phyloP scores from a whole-genome alignment of 1,140 invertebrate genomes.

The Diorhabda elongata region DNA sequence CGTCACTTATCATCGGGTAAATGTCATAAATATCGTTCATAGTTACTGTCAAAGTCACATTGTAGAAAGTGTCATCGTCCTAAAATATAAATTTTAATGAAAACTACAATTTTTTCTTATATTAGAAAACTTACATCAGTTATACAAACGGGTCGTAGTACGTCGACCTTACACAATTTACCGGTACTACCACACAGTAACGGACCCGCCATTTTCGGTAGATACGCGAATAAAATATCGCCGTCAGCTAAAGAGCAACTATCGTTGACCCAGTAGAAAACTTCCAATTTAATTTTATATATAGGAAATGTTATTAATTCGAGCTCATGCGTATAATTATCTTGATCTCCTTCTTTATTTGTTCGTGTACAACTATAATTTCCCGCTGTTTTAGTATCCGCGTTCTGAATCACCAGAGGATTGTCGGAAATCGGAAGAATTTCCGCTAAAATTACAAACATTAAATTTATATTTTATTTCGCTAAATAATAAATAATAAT shows the following conservation, averaged over 20 bases:
- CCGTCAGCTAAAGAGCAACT: conserved; percentile 27
- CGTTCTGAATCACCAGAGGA: conserved; percentile 33
- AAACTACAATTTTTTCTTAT: background rate
- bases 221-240: conserved; percentile 30
- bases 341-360: conserved; percentile 18
- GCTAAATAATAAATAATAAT: background rate
- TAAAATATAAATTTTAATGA: conserved; percentile 14
- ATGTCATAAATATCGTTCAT: conserved; percentile 33
- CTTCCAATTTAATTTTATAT: conserved; percentile 29
- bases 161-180: conserved; percentile 31
- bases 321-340: conserved; percentile 31
- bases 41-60: conserved; percentile 31
- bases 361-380: conserved; percentile 38
- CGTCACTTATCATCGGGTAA: conserved; percentile 25
- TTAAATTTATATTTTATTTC: background rate
- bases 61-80: conserved; percentile 29
- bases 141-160: conserved; percentile 32
- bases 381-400: conserved; percentile 33
- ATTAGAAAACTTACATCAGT: conserved; percentile 23
- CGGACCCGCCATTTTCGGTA: conserved; percentile 32
- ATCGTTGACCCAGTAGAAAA: conserved; percentile 34
- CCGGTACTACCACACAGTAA: conserved; percentile 28
- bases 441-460: conserved; percentile 16
- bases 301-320: conserved; percentile 35
- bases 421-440: conserved; percentile 22